Evolutionary conservation across 2,888 invertebrate species (phyloP).

Genomic region (Phytoseiulus persimilis): DNA sequence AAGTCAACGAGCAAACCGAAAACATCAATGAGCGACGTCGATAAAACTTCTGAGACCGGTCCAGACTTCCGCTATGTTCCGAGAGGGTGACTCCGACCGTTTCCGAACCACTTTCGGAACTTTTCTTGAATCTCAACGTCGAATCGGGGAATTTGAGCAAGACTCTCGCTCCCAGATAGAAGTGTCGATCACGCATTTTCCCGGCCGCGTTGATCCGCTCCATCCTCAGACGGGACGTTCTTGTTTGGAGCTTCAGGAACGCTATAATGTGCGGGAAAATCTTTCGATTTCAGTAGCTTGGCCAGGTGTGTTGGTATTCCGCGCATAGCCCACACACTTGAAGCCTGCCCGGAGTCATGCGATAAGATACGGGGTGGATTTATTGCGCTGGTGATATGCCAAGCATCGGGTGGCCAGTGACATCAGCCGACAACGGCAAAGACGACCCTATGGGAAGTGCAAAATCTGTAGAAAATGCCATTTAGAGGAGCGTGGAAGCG

Average conservation of each 20-base stretch:
- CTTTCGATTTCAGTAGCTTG: not conserved
- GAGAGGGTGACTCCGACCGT: too few species aligned
- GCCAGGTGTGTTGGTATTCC: not conserved
- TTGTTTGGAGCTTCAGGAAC: not conserved
- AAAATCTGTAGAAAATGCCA: not conserved
- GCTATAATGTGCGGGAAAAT: not conserved
- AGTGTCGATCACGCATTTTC: too few species aligned
- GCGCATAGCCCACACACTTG: not conserved
- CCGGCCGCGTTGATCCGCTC: too few species aligned
- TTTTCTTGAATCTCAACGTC: too few species aligned
- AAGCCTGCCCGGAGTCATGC: not conserved
- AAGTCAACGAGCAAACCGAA: too few species aligned
- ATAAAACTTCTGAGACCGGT: too few species aligned
- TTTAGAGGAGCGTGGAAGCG: not conserved
- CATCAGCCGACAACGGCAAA: not conserved
- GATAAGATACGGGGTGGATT: not conserved
- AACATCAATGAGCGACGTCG: too few species aligned
- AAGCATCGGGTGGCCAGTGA: not conserved
- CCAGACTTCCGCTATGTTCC: too few species aligned
- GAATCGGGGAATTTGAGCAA: too few species aligned
- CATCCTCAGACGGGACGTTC: too few species aligned
- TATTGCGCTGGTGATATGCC: not conserved
- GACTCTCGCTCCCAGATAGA: too few species aligned
- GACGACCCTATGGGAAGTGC: not conserved
- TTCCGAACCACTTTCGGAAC: too few species aligned